Conservation (phyloP, 2,797 vertebrate species). For the Alectoris magna region DNA sequence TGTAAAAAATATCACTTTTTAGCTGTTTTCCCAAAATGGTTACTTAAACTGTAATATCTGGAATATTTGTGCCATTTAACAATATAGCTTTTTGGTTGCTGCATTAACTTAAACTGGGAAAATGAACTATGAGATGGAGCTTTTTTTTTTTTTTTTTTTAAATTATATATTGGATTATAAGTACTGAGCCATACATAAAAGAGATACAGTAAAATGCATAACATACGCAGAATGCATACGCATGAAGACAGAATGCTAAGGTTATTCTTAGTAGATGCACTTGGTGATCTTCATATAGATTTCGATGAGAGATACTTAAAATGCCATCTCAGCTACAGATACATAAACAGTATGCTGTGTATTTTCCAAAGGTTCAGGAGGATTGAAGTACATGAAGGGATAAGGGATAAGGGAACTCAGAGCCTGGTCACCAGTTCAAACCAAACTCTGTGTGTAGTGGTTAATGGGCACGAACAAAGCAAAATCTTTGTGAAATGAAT, state of each 20-base stretch:
- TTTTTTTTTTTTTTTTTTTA: not conserved
- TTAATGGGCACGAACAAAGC: not conserved
- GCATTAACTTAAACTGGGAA: not conserved
- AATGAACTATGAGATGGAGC: accelerated
- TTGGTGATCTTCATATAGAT: not conserved
- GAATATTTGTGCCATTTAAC: not conserved
- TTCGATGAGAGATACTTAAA: not conserved
- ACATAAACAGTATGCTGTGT: not conserved
- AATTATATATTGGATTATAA: not conserved
- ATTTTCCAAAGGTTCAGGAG: not conserved
- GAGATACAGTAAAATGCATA: not conserved
- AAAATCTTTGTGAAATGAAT: not conserved
- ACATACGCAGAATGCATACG: not conserved
- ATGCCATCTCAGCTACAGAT: not conserved
- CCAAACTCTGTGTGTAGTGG: not conserved
- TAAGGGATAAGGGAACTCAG: not conserved
- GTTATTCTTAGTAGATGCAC: not conserved
- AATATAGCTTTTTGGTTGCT: not conserved
- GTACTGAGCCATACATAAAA: not conserved
- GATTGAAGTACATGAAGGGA: not conserved
- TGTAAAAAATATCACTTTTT: not conserved
- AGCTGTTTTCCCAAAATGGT: not conserved
- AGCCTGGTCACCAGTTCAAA: not conserved
- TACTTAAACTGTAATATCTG: not conserved
- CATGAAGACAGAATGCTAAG: not conserved